A percentile compares a stretch with the other conserved stretches of the same genome.
phyloP scores from a whole-genome alignment of 2,888 invertebrate genomes.

The Carabus problematicus region DNA sequence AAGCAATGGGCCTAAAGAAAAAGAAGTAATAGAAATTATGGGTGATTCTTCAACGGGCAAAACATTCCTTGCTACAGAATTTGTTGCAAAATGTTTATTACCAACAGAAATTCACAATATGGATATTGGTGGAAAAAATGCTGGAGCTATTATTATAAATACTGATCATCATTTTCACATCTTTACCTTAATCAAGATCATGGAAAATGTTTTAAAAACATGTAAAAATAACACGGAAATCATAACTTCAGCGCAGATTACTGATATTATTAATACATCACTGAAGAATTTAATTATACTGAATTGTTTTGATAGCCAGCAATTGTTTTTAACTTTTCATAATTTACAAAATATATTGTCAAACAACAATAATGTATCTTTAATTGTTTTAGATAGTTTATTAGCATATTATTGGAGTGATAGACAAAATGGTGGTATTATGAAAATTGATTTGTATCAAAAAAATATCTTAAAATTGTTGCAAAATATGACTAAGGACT shows the following conservation, averaged over 20 bases:
- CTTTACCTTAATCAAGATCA: slow-evolving; percentile 54
- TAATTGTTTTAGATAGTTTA: slow-evolving; percentile 62
- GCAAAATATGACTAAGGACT: slow-evolving; percentile 32
- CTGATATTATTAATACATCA: slow-evolving; percentile 50
- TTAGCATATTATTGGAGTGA: slow-evolving; percentile 62
- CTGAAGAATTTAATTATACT: slow-evolving; percentile 56
- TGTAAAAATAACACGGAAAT: slow-evolving; percentile 45
- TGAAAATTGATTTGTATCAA: slow-evolving; percentile 39
- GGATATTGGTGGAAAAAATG: slow-evolving; percentile 57
- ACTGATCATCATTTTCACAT: slow-evolving; percentile 62
- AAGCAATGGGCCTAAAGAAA: slow-evolving; percentile 53
- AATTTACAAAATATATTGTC: slow-evolving; percentile 57
- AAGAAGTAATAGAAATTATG: slow-evolving; percentile 61
- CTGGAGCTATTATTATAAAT: slow-evolving; percentile 60
- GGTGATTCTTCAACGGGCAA: slow-evolving; percentile 61
- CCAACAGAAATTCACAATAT: slow-evolving; percentile 52
- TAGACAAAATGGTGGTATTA: slow-evolving; percentile 40
- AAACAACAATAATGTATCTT: slow-evolving; percentile 56
- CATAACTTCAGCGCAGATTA: slow-evolving; percentile 43
- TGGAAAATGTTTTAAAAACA: slow-evolving; percentile 53
- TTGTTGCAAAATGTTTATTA: slow-evolving; percentile 60
- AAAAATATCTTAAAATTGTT: slow-evolving; percentile 33
- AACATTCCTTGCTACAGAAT: slow-evolving; percentile 59
- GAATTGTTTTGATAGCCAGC: slow-evolving; percentile 56
- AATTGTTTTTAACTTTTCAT: slow-evolving; percentile 54